Base-by-base conservation (phyloP, 2,888 invertebrate genomes). In the Caenorhabditis afra region DNA sequence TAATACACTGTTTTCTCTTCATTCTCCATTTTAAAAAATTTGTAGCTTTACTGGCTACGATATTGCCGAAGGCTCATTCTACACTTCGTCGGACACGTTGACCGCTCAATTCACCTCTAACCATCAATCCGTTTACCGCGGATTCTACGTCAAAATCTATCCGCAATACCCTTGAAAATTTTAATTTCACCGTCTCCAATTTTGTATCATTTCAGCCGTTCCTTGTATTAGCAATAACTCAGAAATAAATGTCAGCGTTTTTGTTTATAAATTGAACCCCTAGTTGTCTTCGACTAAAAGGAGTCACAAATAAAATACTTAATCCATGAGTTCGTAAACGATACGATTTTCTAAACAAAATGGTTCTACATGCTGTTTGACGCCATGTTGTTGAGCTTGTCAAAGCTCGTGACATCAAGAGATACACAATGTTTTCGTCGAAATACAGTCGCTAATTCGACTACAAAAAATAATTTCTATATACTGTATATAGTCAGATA, bases 241-340 rank as follows among this genome's bases (percentile, higher is more conserved):
- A 29, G 7, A 29, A 29, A 29, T 29, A 29, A 29, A 5, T 7
- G 29, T 8, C 11, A 35, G 10, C 10, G 16, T 16, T 53, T 53
- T 37, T 53, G 53, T 53, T 53, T 53, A 53, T 53, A 45, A 61
- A 57, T 20, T 57, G 37, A 47, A 53, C 53, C 45, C 47, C 22
- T 16, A 35, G 12, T 18, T 11, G 10, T 16, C 18, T 37, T 35
- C 11, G n/a, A 14, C n/a, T 18, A 3, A 35, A 22, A 37, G 53
- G n/a, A 12, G 35, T 3, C 29, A 47, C 55, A 57, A 57, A 57
- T 55, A 57, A 35, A 57, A 35, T 57, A 55, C 49, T 47, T 68
- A 68, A 68, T 68, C 68, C 68, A 68, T 29, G 45, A 58, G 68
- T 68, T 68, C 59, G 59, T 59, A 68, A 68, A 68, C 68, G 68